Evolutionary conservation across 2,888 invertebrate genomes (phyloP).

Genomic region (Tribolium freemani): DNA sequence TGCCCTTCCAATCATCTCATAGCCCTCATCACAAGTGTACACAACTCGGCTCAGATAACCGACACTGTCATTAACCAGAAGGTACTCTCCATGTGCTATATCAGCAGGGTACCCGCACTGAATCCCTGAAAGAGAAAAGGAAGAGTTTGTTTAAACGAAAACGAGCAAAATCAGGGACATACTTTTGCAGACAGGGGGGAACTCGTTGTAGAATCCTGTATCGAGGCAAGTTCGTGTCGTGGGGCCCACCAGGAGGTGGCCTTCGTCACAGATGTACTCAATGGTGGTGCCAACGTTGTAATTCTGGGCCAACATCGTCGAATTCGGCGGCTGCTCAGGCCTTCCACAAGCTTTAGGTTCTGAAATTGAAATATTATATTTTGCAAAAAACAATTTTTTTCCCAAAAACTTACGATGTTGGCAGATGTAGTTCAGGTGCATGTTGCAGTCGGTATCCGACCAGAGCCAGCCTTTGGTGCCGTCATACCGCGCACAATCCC

Average conservation of each 20-base stretch:
- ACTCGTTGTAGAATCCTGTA: slow-evolving; percentile 94
- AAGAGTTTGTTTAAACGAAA: background rate
- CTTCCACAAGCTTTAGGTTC: slow-evolving; percentile 92
- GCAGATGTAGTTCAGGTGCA: slow-evolving; percentile 90
- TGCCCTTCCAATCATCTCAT: slow-evolving; percentile 87
- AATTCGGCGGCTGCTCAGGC: slow-evolving; percentile 94
- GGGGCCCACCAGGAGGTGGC: slow-evolving; percentile 90
- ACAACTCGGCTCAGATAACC: slow-evolving; percentile 90
- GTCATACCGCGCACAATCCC: slow-evolving; percentile 91
- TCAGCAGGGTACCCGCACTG: slow-evolving; percentile 92
- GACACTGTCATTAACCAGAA: slow-evolving; percentile 86
- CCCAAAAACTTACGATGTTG: slow-evolving; percentile 89
- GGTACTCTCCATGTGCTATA: slow-evolving; percentile 85
- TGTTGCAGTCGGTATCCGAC: slow-evolving; percentile 91
- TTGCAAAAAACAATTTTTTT: background rate
- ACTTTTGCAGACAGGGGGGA: slow-evolving; percentile 95
- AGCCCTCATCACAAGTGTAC: slow-evolving; percentile 86
- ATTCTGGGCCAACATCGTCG: slow-evolving; percentile 84
- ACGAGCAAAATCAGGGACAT: slow-evolving; percentile 44
- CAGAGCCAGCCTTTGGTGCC: slow-evolving; percentile 95
- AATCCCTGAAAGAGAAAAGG: slow-evolving; percentile 74
- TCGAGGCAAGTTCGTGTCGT: slow-evolving; percentile 86
- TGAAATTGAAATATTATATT: slow-evolving; percentile 59
- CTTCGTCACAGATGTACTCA: slow-evolving; percentile 87
- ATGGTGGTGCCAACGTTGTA: slow-evolving; percentile 87